Evolutionary conservation across 2,797 vertebrate species (phyloP).

Genomic region (Schizopygopsis malacanthus): DNA sequence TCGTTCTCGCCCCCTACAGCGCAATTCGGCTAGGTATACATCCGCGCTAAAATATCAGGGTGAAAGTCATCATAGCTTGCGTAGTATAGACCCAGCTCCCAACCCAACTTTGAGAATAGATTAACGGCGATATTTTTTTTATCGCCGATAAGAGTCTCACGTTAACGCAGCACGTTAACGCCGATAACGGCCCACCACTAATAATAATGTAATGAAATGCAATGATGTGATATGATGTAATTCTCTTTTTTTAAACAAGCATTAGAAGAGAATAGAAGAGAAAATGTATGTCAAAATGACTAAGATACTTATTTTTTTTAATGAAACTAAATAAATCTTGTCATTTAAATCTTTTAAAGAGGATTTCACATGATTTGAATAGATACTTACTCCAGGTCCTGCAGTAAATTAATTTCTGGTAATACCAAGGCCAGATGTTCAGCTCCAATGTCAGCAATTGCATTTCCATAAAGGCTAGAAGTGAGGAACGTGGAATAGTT

Average conservation of each 20-base stretch:
- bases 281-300: neutral
- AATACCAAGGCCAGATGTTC: constrained; percentile 85
- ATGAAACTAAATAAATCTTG: neutral
- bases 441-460: constrained; percentile 87
- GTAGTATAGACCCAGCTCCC: too few species aligned
- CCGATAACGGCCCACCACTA: too few species aligned
- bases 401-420: constrained; percentile 83
- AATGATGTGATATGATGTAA: too few species aligned
- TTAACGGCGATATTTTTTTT: too few species aligned
- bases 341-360: neutral
- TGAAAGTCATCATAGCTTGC: too few species aligned
- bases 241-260: neutral
- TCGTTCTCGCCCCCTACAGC: too few species aligned
- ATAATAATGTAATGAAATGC: neutral
- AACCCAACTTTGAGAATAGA: too few species aligned
- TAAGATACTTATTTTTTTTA: neutral
- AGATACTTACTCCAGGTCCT: constrained; percentile 82
- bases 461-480: constrained; percentile 88
- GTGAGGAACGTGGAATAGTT: constrained; percentile 29
- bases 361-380: neutral
- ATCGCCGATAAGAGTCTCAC: too few species aligned
- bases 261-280: neutral
- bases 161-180: too few species aligned
- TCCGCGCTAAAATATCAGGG: too few species aligned
- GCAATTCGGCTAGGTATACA: too few species aligned